Evolutionary conservation across 2,113 vertebrate genomes (phyloP), one percentile per base, ranked within the genome.

Genomic region (Tauraco erythrolophus): DNA sequence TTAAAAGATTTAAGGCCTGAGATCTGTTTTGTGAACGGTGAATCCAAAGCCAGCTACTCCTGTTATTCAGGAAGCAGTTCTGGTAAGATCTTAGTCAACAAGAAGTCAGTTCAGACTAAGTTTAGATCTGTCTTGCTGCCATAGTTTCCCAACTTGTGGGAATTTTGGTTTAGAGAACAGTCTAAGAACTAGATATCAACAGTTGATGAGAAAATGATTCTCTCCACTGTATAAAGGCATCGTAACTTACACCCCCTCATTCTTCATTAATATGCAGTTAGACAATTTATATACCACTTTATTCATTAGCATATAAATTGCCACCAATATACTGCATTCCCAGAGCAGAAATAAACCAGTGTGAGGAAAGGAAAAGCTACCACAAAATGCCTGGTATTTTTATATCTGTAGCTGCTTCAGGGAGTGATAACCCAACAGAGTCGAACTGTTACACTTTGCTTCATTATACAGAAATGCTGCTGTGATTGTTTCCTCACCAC

Each of bases 271-370:
- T 82, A 89, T 58, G 56, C 60, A 74, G 51, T 89, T 84, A 82
- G 16, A 89, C 56, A 75, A 94, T 92, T 95, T 92, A 81, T 94
- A 81, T 37, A 84, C 56, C 56, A 43, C 62, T 94, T 96, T 84
- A 76, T 77, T 87, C 62, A 91, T 93, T 96, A 89, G 68, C 94
- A 96, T 96, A 92, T 77, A 96, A 94, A 96, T 80, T 89, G 77
- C 64, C n/a, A 87, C 53, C 72, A 89, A 89, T 79, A 66, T 85
- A 78, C 69, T 79, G 31, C 78, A 79, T 88, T 95, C 91, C 82
- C 88, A 92, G 74, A 79, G 56, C 54, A 92, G 90, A 94, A 94
- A 75, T 62, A 88, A 94, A 77, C 31, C 60, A 60, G 65, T 66
- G 50, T 70, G 51, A 88, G 41, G 56, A 88, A 74, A 65, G 74